Evolutionary conservation across 1,140 invertebrate genomes (phyloP), one percentile per base, ranked within the genome.

Genomic region (Proales similis): DNA sequence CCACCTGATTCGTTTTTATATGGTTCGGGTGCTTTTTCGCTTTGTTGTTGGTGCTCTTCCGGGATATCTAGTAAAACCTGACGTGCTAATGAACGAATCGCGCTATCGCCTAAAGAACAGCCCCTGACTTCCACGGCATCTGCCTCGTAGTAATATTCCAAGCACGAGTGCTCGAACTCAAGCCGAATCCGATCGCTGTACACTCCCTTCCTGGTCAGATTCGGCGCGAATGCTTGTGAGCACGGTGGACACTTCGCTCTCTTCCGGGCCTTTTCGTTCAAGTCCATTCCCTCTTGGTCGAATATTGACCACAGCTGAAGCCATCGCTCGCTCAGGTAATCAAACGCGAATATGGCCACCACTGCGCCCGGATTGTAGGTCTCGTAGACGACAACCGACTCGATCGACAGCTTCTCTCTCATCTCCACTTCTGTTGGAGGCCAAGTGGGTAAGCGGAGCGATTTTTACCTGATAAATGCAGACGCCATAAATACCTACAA

Each of bases 321-420:
- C 88, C 88, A 90, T 49, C 70, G 70, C 1, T 68, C 69, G 30
- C 57, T 61, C 7, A 53, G 30, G 14, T 42, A 57, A 62, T 73
- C 70, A 67, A 79, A 79, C 3, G 86, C 86, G 81, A 86, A 86
- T 49, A 92, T 85, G 53, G 84, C 80, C 7, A 90, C 82, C 11
- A 91, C 79, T 24, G 86, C 84, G 24, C 88, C 88, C 4, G 89
- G 88, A 75, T 90, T 90, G 66, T 86, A 91, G 2, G 86, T 89
- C 75, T 92, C 88, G 75, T 85, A 91, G 61, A 91, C 81, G 2
- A 82, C 82, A 36, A 92, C 79, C 67, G 83, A 80, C 11, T 82
- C 74, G 6, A 88, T 88, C 70, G 84, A 83, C 3, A 90, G 85
- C 64, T 82, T 79, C 65, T 81, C 77, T 71, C 85, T 80, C 76